phyloP scores from a whole-genome alignment of 2,113 vertebrate species.

The Cephalopholis sonnerati region DNA sequence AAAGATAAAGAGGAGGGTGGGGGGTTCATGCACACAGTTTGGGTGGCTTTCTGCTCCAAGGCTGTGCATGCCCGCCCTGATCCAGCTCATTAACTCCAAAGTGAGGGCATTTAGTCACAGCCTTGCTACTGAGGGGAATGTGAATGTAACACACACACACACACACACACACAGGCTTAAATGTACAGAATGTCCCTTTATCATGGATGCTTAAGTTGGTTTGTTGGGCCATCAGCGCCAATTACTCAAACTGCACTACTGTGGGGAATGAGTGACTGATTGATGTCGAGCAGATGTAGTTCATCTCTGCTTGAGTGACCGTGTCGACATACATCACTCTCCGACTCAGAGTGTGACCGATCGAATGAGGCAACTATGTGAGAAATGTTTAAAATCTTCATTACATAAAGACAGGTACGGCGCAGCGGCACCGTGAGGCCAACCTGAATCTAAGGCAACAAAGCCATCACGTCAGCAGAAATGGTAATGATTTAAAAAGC shows the following conservation, averaged over 20 bases:
- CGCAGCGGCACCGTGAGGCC: neutral
- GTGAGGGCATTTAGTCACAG: constrained; percentile 68
- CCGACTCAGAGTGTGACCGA: neutral
- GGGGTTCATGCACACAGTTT: constrained; percentile 27
- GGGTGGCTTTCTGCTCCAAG: constrained; percentile 29
- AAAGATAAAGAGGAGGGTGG: constrained; percentile 35
- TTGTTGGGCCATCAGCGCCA: too few species aligned
- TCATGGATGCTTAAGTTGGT: neutral
- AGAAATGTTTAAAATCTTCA: constrained; percentile 30
- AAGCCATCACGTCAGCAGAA: neutral
- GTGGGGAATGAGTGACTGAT: constrained; percentile 8
- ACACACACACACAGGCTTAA: neutral
- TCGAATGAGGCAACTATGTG: neutral
- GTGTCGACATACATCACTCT: neutral
- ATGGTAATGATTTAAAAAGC: constrained; percentile 26
- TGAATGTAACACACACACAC: neutral
- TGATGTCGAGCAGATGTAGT: neutral
- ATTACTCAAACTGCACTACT: too few species aligned
- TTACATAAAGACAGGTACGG: neutral
- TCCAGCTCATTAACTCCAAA: constrained; percentile 74
- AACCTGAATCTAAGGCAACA: neutral
- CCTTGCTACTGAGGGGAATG: constrained; percentile 47
- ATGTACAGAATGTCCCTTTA: constrained; percentile 47
- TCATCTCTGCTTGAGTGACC: neutral
- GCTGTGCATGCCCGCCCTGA: constrained; percentile 50